A percentile compares a stretch with the other conserved stretches of the same genome.
Evolutionary conservation across 2,797 vertebrate species (phyloP).

Genomic region (Chaetophractus vellerosus): DNA sequence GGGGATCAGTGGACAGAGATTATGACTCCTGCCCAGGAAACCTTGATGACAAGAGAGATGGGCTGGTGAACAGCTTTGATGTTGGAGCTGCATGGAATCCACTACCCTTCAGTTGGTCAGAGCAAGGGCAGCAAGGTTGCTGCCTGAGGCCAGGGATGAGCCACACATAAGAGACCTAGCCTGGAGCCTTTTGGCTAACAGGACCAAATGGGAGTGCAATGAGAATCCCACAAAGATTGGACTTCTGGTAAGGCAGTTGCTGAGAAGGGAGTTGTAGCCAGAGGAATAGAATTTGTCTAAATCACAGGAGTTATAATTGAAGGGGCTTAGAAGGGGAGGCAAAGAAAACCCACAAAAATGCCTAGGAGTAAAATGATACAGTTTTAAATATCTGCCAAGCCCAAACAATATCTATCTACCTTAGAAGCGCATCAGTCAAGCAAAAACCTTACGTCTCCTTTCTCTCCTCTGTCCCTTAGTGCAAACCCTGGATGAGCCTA

Average conservation of each 20-base stretch:
- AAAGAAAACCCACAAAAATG: neutral
- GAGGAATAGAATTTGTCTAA: neutral
- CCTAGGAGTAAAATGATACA: neutral
- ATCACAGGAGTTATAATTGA: neutral
- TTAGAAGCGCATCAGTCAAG: neutral
- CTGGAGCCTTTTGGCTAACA: neutral
- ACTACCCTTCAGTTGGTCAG: neutral
- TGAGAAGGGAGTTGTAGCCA: neutral
- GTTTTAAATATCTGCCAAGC: neutral
- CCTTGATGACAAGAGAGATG: neutral
- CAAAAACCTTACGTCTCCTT: neutral
- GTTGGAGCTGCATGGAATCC: neutral
- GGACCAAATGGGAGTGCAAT: neutral
- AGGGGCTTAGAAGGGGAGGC: neutral
- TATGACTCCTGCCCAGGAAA: neutral
- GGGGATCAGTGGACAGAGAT: neutral
- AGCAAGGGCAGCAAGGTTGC: neutral
- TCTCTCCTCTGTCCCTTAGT: neutral
- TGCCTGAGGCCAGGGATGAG: neutral
- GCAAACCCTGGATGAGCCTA: neutral
- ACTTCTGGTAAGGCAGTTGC: neutral
- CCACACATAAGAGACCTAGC: neutral
- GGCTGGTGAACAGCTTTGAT: neutral
- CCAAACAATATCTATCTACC: neutral
- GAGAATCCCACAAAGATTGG: neutral